Evolutionary conservation across 2,797 vertebrate genomes (phyloP), one percentile per base, ranked within the genome.

Genomic region (Phoebastria nigripes): DNA sequence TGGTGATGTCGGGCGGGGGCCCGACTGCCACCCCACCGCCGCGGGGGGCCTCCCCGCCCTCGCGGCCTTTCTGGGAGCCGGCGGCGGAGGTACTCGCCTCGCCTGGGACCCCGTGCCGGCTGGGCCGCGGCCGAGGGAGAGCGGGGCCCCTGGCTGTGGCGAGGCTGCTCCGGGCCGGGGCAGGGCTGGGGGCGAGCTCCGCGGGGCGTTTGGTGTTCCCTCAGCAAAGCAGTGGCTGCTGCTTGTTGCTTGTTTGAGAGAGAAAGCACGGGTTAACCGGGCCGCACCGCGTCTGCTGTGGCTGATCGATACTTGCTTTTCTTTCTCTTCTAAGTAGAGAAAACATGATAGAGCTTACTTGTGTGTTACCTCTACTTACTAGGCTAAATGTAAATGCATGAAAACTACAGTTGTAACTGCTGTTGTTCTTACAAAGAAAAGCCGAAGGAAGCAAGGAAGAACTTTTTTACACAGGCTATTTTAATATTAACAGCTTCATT

Each of bases 261-360:
- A 2, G 3, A 9, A 24, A 7, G 9, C 42, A 7, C 2, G 15
- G 80, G 25, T 3, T 28, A 46, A 8, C 33, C 11, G 33, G n/a
- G 54, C 52, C 21, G 58, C 37, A 2, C 70, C 44, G 44, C n/a
- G 1, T 8, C 18, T 11, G 37, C 41, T 6, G 35, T 5, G 52
- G 14, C n/a, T 18, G 37, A 10, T 7, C 5, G 2, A 1, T 26
- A 5, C 44, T 10, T 7, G 67, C 19, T 35, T 17, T 21, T 12
- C 52, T 13, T 33, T 29, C 44, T 12, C 26, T 15, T 12, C 20
- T 1, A 8, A 41, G 41, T 4, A 3, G 33, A 25, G 37, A 17
- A 56, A 26, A 5, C 17, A 2, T 2, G 2, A 2, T 4, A 15
- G 26, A 39, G 22, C n/a, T 39, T 5, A 1, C 3, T 13, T 19